Evolutionary conservation across 2,113 vertebrate species (phyloP).

Genomic region (Trematomus loennbergii): DNA sequence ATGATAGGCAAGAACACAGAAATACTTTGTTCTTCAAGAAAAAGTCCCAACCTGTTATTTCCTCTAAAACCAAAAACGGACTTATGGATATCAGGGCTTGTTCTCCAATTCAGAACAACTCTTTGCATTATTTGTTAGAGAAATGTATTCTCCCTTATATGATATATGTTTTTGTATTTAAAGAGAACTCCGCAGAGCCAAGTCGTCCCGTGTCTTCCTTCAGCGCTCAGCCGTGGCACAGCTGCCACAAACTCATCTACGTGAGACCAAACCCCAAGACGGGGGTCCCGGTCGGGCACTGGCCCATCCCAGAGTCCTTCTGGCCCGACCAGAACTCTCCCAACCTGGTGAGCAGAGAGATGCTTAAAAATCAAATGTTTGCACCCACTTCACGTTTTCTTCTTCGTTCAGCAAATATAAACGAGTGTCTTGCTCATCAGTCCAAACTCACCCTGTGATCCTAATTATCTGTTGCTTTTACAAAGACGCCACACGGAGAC

Average conservation of each 20-base stretch:
- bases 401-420: neutral
- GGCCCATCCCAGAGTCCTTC: slow-evolving; percentile 98
- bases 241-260: slow-evolving; percentile 97
- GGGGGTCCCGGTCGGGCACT: slow-evolving; percentile 96
- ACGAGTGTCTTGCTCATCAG: neutral
- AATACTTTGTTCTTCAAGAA: too few species aligned
- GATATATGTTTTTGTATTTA: neutral
- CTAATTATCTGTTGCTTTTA: neutral
- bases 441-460: neutral
- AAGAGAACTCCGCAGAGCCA: slow-evolving; percentile 89
- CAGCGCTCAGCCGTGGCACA: slow-evolving; percentile 93
- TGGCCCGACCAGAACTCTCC: slow-evolving; percentile 99
- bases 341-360: slow-evolving; percentile 87
- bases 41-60: too few species aligned
- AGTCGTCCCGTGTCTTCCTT: slow-evolving; percentile 77
- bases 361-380: neutral
- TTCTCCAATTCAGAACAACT: neutral
- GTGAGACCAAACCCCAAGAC: slow-evolving; percentile 98
- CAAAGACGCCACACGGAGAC: neutral
- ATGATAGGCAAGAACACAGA: too few species aligned
- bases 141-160: slow-evolving; percentile 9
- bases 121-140: neutral
- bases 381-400: neutral
- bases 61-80: too few species aligned
- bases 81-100: neutral